A percentile compares a stretch with the other conserved stretches of the same genome.
phyloP scores from a whole-genome alignment of 1,140 invertebrate genomes.

The Drosophila biarmipes region DNA sequence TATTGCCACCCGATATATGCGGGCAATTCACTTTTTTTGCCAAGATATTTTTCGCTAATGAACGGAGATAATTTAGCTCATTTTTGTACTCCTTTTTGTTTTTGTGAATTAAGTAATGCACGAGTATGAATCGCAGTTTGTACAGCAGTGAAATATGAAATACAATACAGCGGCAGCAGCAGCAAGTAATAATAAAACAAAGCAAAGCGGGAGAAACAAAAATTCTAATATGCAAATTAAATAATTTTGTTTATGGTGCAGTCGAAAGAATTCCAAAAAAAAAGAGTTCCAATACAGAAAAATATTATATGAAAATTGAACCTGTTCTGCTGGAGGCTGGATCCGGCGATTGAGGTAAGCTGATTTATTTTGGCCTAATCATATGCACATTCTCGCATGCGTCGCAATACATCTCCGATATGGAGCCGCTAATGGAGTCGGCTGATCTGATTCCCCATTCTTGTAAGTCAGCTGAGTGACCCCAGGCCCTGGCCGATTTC shows the following conservation, averaged over 20 bases:
- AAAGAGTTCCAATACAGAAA: conserved; percentile 18
- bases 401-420: conserved; percentile 28
- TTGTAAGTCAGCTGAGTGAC: background rate
- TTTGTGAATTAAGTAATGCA: conserved; percentile 6
- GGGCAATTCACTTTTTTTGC: conserved; percentile 24
- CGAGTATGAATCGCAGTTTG: conserved; percentile 5
- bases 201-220: conserved; percentile 5
- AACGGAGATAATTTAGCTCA: conserved; percentile 18
- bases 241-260: conserved; percentile 44
- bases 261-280: conserved; percentile 22
- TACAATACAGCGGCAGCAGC: conserved; percentile 22
- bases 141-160: conserved; percentile 44
- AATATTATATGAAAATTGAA: conserved; percentile 29
- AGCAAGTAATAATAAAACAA: conserved; percentile 15
- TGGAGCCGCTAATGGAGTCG: conserved; percentile 3
- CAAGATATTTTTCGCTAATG: conserved; percentile 15
- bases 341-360: conserved; percentile 65
- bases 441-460: conserved; percentile 6
- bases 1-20: background rate
- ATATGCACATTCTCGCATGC: conserved; percentile 16
- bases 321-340: conserved; percentile 32
- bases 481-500: background rate
- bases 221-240: conserved; percentile 36
- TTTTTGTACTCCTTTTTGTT: conserved; percentile 23
- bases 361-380: conserved; percentile 63